These are phyloP conservation scores for Loriculus beryllinus DNA, from an alignment of 2,797 vertebrate species.

Conservation along the genomic window DNA sequence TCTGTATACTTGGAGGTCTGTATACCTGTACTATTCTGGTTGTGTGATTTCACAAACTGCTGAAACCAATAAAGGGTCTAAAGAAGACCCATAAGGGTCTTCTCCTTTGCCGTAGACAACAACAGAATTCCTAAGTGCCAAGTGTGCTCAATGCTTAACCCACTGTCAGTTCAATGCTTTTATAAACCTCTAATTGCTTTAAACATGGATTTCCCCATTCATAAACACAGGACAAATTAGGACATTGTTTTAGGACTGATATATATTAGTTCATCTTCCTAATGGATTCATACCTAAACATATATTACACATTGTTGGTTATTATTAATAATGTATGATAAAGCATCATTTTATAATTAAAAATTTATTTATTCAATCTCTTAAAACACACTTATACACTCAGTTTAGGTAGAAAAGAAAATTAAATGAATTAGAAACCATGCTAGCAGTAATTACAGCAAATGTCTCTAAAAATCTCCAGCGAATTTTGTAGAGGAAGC, in stretches of 20 bases:
- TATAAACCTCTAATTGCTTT: conserved; percentile 36
- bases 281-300: conserved; percentile 76
- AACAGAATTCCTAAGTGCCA: conserved; percentile 56
- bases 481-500: conserved; percentile 69
- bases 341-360: conserved; percentile 79
- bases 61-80: conserved; percentile 40
- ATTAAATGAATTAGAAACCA: conserved; percentile 75
- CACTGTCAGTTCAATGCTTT: not conserved
- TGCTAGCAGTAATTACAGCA: conserved; percentile 75
- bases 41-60: conserved; percentile 43
- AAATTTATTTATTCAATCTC: conserved; percentile 79
- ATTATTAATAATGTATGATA: conserved; percentile 79
- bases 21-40: not conserved
- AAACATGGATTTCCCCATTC: conserved; percentile 23
- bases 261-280: conserved; percentile 68
- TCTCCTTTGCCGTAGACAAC: conserved; percentile 1
- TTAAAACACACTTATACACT: conserved; percentile 72
- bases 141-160: not conserved
- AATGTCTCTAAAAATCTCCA: conserved; percentile 72
- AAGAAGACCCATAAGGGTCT: not conserved
- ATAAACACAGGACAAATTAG: conserved; percentile 67
- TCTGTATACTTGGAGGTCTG: conserved; percentile 8
- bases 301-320: conserved; percentile 73
- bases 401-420: conserved; percentile 74
- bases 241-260: conserved; percentile 58